Conservation (phyloP, 2,113 vertebrate genomes). For the Parotia lawesii region DNA sequence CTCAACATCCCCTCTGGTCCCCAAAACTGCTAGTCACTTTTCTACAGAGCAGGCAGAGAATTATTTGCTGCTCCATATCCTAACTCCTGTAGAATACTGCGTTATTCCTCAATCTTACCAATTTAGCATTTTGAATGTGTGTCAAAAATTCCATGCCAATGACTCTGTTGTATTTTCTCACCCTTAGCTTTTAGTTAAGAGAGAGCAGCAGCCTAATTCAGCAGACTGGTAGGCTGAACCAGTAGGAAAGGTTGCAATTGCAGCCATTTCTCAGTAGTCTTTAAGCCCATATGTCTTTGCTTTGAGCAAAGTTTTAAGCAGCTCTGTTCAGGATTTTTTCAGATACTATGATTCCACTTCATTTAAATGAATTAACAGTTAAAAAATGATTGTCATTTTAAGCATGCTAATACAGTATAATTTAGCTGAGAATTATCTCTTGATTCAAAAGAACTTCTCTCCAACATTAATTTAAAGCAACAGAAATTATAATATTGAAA, state of each 20-base stretch:
- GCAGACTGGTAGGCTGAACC: neutral
- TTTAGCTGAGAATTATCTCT: neutral
- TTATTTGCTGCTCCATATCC: neutral
- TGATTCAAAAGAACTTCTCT: neutral
- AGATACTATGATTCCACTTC: neutral
- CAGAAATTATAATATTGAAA: neutral
- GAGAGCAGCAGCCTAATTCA: neutral
- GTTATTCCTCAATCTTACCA: neutral
- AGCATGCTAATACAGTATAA: neutral
- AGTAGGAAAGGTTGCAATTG: neutral
- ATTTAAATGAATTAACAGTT: neutral
- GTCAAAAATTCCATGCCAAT: neutral
- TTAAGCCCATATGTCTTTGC: neutral
- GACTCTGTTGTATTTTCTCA: neutral
- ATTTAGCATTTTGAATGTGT: neutral
- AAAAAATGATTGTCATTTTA: neutral
- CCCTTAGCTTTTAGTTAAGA: neutral
- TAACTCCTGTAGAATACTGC: neutral
- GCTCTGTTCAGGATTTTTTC: neutral
- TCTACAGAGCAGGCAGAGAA: neutral
- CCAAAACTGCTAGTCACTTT: neutral
- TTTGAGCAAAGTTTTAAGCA: neutral
- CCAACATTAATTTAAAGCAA: neutral
- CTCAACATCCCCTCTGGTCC: neutral
- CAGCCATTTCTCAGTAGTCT: neutral